Base-by-base conservation (phyloP, 2,888 invertebrate species). In the Tanypteryx hageni region DNA sequence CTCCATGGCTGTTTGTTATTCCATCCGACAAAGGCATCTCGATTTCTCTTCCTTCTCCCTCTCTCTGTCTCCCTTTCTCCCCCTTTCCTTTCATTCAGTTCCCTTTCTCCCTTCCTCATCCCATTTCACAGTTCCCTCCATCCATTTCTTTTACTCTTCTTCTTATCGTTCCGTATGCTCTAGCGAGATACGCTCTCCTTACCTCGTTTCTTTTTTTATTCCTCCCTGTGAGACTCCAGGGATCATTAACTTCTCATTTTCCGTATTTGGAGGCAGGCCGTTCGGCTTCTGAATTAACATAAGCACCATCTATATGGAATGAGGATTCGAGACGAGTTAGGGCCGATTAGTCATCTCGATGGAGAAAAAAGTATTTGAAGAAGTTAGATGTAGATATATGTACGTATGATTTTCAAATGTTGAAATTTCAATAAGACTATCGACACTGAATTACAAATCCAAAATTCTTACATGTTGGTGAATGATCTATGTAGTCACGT, bases 211-310 rank as follows among this genome's bases (percentile, higher is more conserved):
- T 61, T 44, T 83, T 83, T 83, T 83, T 83, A n/a, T 57, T 44
- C 18, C 61, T 31, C 16, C 18, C 31, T 22, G 44, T 44, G n/a
- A 44, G 13, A 10, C 31, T 82, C 56, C n/a, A 64, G n/a, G 89
- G 89, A 27, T 89, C 89, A 68, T 89, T 89, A 89, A 64, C 89
- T 89, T 89, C 89, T 89, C 64, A 89, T 89, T 89, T 89, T 14
- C 44, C 27, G 89, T 44, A 56, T 68, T 86, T 61, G 31, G 18
- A 31, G 18, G 13, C 44, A 59, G 44, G 10, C 86, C 59, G 27
- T 61, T 31, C 5, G 86, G 14, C 86, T 59, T 16, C n/a, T 10
- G 89, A 56, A 89, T 89, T 64, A 89, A 64, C 89, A 89, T 89
- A 56, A 68, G 44, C 68, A 13, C 31, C 44, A 31, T 64, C 16